phyloP scores from a whole-genome alignment of 2,888 invertebrate genomes.

The Lasius platythorax region DNA sequence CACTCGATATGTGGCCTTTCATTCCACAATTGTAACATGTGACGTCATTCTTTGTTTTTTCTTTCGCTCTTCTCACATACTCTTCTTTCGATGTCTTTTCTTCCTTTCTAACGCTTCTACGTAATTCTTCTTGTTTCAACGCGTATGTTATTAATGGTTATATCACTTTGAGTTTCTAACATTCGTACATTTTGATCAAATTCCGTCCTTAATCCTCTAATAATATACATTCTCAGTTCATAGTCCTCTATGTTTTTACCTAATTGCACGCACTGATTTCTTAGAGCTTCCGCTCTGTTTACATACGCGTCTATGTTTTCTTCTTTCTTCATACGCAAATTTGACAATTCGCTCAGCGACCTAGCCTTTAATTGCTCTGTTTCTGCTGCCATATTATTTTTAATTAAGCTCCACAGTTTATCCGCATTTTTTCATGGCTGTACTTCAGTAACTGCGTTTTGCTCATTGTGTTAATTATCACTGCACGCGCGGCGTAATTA shows the following conservation, averaged over 20 bases:
- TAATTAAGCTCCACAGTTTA: conserved; percentile 42
- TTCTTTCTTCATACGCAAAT: conserved; percentile 9
- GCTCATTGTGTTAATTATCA: conserved; percentile 47
- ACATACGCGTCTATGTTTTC: neutral
- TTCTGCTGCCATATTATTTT: conserved; percentile 50
- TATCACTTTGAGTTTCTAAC: too few species aligned
- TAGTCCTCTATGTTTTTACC: too few species aligned
- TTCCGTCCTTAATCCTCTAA: too few species aligned
- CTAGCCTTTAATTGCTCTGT: conserved; percentile 38
- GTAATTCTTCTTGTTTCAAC: conserved; percentile 33
- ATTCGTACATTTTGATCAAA: too few species aligned
- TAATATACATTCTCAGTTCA: too few species aligned
- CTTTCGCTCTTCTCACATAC: neutral
- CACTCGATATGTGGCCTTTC: neutral
- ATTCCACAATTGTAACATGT: conserved; percentile 32
- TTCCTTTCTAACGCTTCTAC: conserved; percentile 7
- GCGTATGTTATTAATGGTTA: conserved; percentile 13
- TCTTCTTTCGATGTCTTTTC: conserved; percentile 23
- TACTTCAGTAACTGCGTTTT: conserved; percentile 5
- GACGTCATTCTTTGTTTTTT: neutral
- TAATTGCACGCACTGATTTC: too few species aligned
- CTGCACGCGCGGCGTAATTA: conserved; percentile 36
- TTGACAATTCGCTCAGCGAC: conserved; percentile 39
- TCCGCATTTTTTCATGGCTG: conserved; percentile 32
- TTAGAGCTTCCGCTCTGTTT: too few species aligned